Evolutionary conservation across 2,888 invertebrate genomes (phyloP), one percentile per base, ranked within the genome.

Genomic region (Mesochorus sp.): DNA sequence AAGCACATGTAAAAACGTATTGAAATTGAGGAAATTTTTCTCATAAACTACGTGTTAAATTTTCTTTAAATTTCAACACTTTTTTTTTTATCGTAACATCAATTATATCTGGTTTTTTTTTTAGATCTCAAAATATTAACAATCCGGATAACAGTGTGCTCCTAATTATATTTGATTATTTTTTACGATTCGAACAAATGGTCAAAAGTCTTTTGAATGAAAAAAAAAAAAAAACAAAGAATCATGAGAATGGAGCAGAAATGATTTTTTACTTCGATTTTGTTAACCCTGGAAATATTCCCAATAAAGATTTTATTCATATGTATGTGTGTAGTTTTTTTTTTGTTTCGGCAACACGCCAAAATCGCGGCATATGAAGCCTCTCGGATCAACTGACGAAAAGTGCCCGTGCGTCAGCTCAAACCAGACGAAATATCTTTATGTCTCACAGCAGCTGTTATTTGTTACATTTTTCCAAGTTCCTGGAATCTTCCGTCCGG

Each of bases 401-500:
- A 39, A 37, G 21, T 28, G 44, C 24, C 21, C 24, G 17, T 28
- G 44, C 28, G 19, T 57, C 42, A 68, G 55, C 12, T 21, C 26
- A 19, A 34, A 21, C 37, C 6, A 55, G 44, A 57, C 26, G 8
- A 26, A 10, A 49, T 28, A 49, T 59, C 26, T 57, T 26, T 49
- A 59, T 37, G 17, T 47, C 57, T 1, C 12, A 68, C 5, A 55
- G 57, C 34, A 68, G 44, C 55, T 47, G 68, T 57, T 21, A 12
- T 37, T n/a, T n/a, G n/a, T 34, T 14, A 26, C 51, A 39, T 66
- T 66, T 66, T 66, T 17, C 39, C 47, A 53, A 67, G 31, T 67
- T 53, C 28, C 53, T 21, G 24, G 44, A 19, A 47, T 28, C n/a
- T 34, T 19, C 6, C 44, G 19, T 44, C 19, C 17, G 17, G 4